These are phyloP conservation scores for Malthinus flaveolus DNA, from an alignment of 2,888 invertebrate genomes.

Conservation along the genomic window DNA sequence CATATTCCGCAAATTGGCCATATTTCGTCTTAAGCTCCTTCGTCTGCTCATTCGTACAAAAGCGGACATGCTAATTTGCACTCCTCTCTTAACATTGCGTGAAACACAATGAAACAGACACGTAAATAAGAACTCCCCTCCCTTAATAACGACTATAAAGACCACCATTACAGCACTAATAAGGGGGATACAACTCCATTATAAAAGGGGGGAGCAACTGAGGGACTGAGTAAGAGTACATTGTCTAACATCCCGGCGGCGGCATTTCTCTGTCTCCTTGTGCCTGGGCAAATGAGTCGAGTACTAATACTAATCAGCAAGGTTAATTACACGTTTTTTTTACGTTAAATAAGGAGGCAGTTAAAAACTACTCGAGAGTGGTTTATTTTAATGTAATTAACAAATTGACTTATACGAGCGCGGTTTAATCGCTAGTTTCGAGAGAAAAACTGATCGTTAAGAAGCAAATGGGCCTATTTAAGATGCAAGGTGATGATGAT, in stretches of 20 bases:
- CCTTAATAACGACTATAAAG: conserved; percentile 48
- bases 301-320: conserved; percentile 37
- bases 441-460: too few species aligned
- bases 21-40: too few species aligned
- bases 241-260: conserved; percentile 44
- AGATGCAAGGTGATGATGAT: neutral
- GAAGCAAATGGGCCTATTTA: too few species aligned
- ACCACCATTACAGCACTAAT: conserved; percentile 52
- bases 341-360: neutral
- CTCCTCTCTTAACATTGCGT: conserved; percentile 38
- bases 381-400: conserved; percentile 2
- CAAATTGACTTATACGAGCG: neutral
- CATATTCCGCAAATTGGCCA: too few species aligned
- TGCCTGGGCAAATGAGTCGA: conserved; percentile 38
- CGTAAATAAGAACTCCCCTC: conserved; percentile 48
- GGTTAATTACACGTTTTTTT: too few species aligned
- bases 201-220: conserved; percentile 41
- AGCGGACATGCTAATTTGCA: conserved; percentile 44
- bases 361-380: neutral
- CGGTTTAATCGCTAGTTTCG: too few species aligned
- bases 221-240: too few species aligned
- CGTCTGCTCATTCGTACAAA: conserved; percentile 18
- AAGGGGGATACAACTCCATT: conserved; percentile 49
- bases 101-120: conserved; percentile 49
- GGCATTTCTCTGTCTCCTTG: conserved; percentile 42